These are phyloP conservation scores for Eulemur rubriventer DNA, from an alignment of 2,797 vertebrate species.

Conservation along the genomic window DNA sequence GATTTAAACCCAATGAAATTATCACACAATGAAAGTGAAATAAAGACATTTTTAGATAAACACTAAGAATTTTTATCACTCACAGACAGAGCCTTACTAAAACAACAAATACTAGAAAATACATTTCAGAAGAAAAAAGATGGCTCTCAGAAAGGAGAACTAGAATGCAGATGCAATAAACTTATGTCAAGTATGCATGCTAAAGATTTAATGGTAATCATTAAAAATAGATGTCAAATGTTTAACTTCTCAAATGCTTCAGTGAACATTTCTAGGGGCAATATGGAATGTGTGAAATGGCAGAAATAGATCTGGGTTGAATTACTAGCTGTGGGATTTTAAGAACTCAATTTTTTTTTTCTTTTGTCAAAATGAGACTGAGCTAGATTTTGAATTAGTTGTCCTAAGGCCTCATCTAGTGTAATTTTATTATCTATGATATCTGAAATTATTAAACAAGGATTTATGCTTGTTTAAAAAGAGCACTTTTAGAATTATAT, in stretches of 20 bases:
- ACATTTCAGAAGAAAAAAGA: slow-evolving; percentile 37
- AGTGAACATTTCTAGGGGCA: slow-evolving; percentile 24
- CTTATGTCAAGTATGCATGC: background rate
- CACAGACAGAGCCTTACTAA: slow-evolving; percentile 21
- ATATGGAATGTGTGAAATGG: background rate
- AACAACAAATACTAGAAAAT: slow-evolving; percentile 28
- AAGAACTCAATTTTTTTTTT: slow-evolving; percentile 25
- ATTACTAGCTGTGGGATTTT: background rate
- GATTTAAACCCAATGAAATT: background rate
- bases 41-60: slow-evolving; percentile 25
- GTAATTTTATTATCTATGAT: background rate
- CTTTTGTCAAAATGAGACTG: background rate
- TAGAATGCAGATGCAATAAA: slow-evolving; percentile 22
- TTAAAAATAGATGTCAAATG: slow-evolving; percentile 48
- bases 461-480: background rate
- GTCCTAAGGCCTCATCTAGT: background rate
- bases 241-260: slow-evolving; percentile 40
- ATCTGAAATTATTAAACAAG: background rate
- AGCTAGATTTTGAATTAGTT: background rate
- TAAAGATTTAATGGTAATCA: slow-evolving; percentile 36
- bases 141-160: background rate
- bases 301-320: slow-evolving; percentile 37
- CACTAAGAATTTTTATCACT: slow-evolving; percentile 1
- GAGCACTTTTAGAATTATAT: slow-evolving; percentile 1
- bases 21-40: background rate